Base-by-base conservation (phyloP, 2,113 vertebrate species). In the Pelobates fuscus region DNA sequence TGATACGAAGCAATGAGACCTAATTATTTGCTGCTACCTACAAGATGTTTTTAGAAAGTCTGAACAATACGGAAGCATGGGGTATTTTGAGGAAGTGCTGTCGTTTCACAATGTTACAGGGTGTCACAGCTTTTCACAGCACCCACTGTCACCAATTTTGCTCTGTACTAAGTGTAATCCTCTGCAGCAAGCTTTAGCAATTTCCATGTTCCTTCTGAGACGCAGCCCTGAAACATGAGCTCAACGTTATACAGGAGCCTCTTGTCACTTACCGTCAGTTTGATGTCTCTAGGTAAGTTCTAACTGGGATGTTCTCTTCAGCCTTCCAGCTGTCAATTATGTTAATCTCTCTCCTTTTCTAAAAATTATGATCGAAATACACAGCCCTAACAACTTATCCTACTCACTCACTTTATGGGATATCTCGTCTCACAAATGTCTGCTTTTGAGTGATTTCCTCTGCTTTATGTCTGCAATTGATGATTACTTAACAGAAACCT, bases 281-380 rank as follows among this genome's bases (percentile, higher is more conserved):
- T 63, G 60, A 32, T 63, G n/a, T 63, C 27, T 63, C 7, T 63
- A 21, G 60, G 60, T 63, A 20, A 63, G 60, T 63, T 8, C n/a
- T 6, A 37, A 37, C 32, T 37, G 32, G 5, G 10, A 37, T 37
- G 32, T 37, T 5, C 5, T 27, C 5, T 60, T 57, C 23, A 7
- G 8, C 54, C 23, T 23, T 4, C 8, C n/a, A 23, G 14, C 23
- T 57, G 23, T 57, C 10, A 23, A 57, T 5, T 57, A 18, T 6
- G 14, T n/a, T n/a, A n/a, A n/a, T n/a, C n/a, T n/a, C n/a, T n/a
- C n/a, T n/a, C n/a, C n/a, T n/a, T n/a, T n/a, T n/a, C n/a, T n/a
- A n/a, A n/a, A n/a, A n/a, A n/a, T n/a, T n/a, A n/a, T n/a, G n/a
- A n/a, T n/a, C n/a, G n/a, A n/a, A n/a, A n/a, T n/a, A n/a, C n/a